Percentiles rank a stretch among this genome's conserved stretches.
Conservation (phyloP, 2,888 invertebrate genomes). For the Andrena bucephala region DNA sequence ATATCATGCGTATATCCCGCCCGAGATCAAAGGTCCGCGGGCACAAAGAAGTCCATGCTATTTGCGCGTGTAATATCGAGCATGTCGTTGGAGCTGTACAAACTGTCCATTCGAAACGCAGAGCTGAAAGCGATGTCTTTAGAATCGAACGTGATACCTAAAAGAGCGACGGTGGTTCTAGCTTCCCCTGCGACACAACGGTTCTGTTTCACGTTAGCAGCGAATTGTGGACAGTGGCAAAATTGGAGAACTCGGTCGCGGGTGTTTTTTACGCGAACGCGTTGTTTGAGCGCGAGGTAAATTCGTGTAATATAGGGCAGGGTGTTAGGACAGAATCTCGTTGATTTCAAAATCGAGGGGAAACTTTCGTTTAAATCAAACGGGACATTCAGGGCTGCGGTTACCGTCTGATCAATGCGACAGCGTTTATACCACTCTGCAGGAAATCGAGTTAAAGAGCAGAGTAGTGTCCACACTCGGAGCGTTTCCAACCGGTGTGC, state of each 20-base stretch:
- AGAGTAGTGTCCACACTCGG: constrained; percentile 19
- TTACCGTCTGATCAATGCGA: constrained; percentile 51
- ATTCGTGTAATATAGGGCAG: neutral
- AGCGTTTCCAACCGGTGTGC: constrained; percentile 7
- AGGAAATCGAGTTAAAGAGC: constrained; percentile 56
- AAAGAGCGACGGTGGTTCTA: neutral
- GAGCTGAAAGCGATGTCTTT: neutral
- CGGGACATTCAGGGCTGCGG: constrained; percentile 45
- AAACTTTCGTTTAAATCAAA: constrained; percentile 52
- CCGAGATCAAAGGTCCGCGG: constrained; percentile 25
- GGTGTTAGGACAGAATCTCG: neutral
- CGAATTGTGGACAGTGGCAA: neutral
- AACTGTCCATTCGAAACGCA: neutral
- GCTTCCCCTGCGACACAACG: neutral
- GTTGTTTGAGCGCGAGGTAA: constrained; percentile 34
- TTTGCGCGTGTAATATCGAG: constrained; percentile 17
- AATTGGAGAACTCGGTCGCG: neutral
- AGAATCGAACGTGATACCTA: neutral
- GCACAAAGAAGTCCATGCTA: constrained; percentile 12
- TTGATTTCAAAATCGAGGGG: constrained; percentile 40
- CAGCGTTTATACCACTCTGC: constrained; percentile 48
- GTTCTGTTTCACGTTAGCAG: neutral
- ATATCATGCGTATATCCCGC: constrained; percentile 11
- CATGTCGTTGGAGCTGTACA: constrained; percentile 5
- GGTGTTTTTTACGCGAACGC: neutral